Conservation (phyloP, 2,113 vertebrate genomes). For the Perca schrenkii region DNA sequence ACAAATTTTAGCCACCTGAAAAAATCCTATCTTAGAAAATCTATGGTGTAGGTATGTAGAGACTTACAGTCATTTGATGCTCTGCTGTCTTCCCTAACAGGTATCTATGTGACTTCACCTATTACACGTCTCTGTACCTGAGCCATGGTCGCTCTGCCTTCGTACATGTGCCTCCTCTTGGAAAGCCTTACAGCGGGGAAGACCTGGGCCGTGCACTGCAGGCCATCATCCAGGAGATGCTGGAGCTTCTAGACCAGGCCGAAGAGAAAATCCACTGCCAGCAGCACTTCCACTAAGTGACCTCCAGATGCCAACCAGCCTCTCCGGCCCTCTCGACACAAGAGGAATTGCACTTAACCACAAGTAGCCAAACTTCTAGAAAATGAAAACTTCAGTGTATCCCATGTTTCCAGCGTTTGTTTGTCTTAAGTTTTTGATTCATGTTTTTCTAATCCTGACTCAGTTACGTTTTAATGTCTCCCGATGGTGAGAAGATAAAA, state of each 20-base stretch:
- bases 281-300: slow-evolving; percentile 87
- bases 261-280: slow-evolving; percentile 85
- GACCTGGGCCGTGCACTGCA: slow-evolving; percentile 93
- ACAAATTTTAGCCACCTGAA: too few relatives aligned
- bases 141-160: slow-evolving; percentile 92
- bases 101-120: slow-evolving; percentile 97
- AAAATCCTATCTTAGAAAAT: too few relatives aligned
- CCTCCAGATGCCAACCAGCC: slow-evolving; percentile 62
- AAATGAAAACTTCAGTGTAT: slow-evolving; percentile 32
- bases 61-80: not conserved
- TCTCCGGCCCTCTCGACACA: slow-evolving; percentile 57
- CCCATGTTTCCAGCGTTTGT: slow-evolving; percentile 10
- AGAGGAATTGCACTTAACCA: slow-evolving; percentile 79
- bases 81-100: slow-evolving; percentile 66
- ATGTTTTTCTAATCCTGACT: slow-evolving; percentile 26
- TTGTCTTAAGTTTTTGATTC: slow-evolving; percentile 11
- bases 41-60: not conserved
- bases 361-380: slow-evolving; percentile 72
- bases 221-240: slow-evolving; percentile 91
- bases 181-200: slow-evolving; percentile 90
- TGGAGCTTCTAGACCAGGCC: slow-evolving; percentile 86
- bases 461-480: slow-evolving; percentile 12
- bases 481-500: slow-evolving; percentile 21
- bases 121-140: slow-evolving; percentile 94
- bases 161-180: slow-evolving; percentile 93